Evolutionary conservation across 2,888 invertebrate species (phyloP), one percentile per base, ranked within the genome.

Genomic region (Congeria kusceri): DNA sequence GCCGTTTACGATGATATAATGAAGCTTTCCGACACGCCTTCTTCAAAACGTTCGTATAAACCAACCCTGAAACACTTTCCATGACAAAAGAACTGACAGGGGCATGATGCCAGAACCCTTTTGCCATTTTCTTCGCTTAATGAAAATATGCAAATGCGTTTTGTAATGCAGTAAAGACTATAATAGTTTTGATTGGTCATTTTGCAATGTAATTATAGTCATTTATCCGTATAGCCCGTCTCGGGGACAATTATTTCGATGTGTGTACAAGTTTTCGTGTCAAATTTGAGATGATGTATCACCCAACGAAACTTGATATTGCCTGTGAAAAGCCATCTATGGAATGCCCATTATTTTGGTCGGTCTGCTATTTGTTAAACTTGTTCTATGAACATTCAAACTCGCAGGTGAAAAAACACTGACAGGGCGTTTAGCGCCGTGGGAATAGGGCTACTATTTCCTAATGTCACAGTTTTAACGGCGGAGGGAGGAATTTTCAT

Each of bases 71-170:
- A 53, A 53, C 53, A 58, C 27, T 58, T 28, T n/a, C 46, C 25
- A 72, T 57, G 73, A 80, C 76, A 69, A 73, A 69, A 73, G 62
- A 44, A 65, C 62, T 77, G 80, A 80, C 80, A 80, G 65, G 69
- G 63, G 58, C 80, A 62, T 70, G 80, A 77, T 80, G 76, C 73
- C 67, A 28, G 61, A 65, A 47, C 77, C 67, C 53, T 61, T 71
- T 77, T 58, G 49, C 71, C 66, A 56, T 71, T 71, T 75, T 72
- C 25, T 68, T 80, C 59, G 74, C 74, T 83, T 83, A 83, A 83
- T 83, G 83, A 83, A 83, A 70, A 77, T 83, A 83, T 83, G 83
- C 83, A 83, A 83, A 83, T 83, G 83, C 77, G 74, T 83, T 83
- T 83, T 83, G 83, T 83, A 83, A 83, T 83, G 83, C 77, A 83